Evolutionary conservation across 2,797 vertebrate genomes (phyloP).

Genomic region (Propithecus deckenii): DNA sequence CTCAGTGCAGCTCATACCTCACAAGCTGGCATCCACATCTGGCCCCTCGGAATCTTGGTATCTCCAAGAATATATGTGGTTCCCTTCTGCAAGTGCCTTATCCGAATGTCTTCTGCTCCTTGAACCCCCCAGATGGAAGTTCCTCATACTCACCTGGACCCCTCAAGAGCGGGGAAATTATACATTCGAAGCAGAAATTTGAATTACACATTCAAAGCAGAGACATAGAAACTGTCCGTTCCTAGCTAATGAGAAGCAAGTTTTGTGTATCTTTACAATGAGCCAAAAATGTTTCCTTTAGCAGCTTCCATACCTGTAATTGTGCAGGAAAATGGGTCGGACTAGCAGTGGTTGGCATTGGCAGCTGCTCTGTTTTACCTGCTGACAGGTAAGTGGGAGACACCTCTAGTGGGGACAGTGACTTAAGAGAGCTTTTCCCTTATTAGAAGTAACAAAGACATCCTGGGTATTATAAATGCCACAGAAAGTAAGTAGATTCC

Average conservation of each 20-base stretch:
- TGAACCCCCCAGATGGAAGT: slow-evolving; percentile 69
- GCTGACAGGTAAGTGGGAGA: accelerated
- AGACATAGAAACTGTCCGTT: slow-evolving; percentile 75
- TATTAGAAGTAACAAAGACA: background rate
- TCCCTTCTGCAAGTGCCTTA: slow-evolving; percentile 3
- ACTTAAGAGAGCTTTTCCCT: accelerated
- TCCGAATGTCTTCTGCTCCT: slow-evolving; percentile 62
- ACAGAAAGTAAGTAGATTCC: accelerated
- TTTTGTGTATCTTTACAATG: slow-evolving; percentile 68
- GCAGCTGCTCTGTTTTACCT: background rate
- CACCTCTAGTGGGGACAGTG: background rate
- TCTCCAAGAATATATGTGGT: slow-evolving; percentile 53
- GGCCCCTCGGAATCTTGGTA: slow-evolving; percentile 19
- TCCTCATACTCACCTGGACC: slow-evolving; percentile 65
- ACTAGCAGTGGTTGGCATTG: background rate
- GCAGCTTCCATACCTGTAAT: slow-evolving; percentile 63
- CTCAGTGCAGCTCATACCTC: too few species aligned
- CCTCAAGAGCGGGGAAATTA: background rate
- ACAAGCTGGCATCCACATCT: background rate
- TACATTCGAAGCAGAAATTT: background rate
- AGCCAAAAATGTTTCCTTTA: slow-evolving; percentile 67
- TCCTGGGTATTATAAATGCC: background rate
- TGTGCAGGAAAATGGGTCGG: slow-evolving; percentile 25
- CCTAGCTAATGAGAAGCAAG: slow-evolving; percentile 77
- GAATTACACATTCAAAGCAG: background rate